These are phyloP conservation scores for Percopsis omiscomaycus DNA, from an alignment of 2,797 vertebrate genomes.

Conservation along the genomic window DNA sequence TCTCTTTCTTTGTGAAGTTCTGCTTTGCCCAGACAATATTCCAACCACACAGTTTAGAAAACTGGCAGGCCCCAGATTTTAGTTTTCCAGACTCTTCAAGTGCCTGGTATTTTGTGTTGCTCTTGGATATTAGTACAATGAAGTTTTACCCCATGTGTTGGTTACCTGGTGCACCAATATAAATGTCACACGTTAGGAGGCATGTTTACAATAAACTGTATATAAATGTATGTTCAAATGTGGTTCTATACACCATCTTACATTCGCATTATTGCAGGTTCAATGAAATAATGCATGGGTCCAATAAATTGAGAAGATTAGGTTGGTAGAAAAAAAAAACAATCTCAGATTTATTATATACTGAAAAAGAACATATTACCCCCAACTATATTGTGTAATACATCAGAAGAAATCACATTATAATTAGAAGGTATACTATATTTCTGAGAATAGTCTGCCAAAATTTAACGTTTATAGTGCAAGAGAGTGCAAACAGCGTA, in stretches of 20 bases:
- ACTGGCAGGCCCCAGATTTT: slow-evolving; percentile 48
- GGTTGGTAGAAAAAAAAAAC: too few relatives aligned
- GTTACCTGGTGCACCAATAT: slow-evolving; percentile 39
- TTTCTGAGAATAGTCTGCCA: too few relatives aligned
- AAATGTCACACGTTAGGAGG: slow-evolving; percentile 38
- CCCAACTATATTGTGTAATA: slow-evolving; percentile 1
- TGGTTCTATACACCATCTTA: slow-evolving; percentile 1
- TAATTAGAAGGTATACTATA: not conserved
- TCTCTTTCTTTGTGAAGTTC: slow-evolving; percentile 3
- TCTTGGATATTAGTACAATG: slow-evolving; percentile 32
- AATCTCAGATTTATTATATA: not conserved
- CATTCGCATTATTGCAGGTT: not conserved
- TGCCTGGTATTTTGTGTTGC: slow-evolving; percentile 34
- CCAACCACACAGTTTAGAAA: slow-evolving; percentile 42
- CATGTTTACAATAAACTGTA: slow-evolving; percentile 74
- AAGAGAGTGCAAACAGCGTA: slow-evolving; percentile 17
- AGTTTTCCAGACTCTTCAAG: slow-evolving; percentile 39
- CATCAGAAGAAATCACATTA: slow-evolving; percentile 18
- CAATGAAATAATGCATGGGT: not conserved
- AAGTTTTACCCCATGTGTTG: slow-evolving; percentile 36
- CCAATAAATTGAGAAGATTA: too few relatives aligned
- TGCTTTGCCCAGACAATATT: slow-evolving; percentile 29
- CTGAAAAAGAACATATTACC: slow-evolving; percentile 13
- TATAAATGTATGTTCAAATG: slow-evolving; percentile 46
- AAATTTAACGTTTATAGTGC: not conserved